Evolutionary conservation across 2,113 vertebrate species (phyloP), one percentile per base, ranked within the genome.

Genomic region (Zapus hudsonius): DNA sequence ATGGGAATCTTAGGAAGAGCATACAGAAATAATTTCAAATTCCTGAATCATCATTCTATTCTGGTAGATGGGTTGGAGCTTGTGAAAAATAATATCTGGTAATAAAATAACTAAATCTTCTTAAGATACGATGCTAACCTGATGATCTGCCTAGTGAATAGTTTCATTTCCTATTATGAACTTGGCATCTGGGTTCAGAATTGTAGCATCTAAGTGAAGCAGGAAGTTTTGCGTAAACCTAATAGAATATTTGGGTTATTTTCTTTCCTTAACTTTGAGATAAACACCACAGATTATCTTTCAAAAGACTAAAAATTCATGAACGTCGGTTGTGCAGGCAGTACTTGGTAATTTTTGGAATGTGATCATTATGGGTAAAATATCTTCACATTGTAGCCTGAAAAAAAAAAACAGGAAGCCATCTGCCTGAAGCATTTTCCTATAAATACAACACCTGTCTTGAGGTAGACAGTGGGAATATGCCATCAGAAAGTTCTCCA

Each of bases 11-110:
- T 75, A 89, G 89, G 75, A 93, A 84, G 67, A 73, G 57, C 83
- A 57, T 84, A 31, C 73, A 92, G 88, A 89, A 92, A 90, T 94
- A 75, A 95, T 90, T 79, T 84, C 75, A 86, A 79, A 83, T 80
- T 89, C 61, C 63, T 95, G 67, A 92, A 83, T 78, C 55, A 57
- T 59, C 84, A n/a, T 79, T 76, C n/a, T 91, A 33, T 83, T 85
- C 52, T 33, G 22, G 44, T 25, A 69, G 57, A 90, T 29, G 70
- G 63, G 82, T 90, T 72, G 63, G 88, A 85, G 33, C 40, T 95
- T 57, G 23, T 36, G 27, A 44, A 67, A 63, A 42, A 36, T 57
- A 42, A 36, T 63, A n/a, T 81, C 23, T n/a, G 38, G 15, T n/a
- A 42, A 55, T 89, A 47, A 93, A 91, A 87, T 74, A 74, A 42